Evolutionary conservation across 2,113 vertebrate species (phyloP).

Genomic region (Tragelaphus buxtoni): DNA sequence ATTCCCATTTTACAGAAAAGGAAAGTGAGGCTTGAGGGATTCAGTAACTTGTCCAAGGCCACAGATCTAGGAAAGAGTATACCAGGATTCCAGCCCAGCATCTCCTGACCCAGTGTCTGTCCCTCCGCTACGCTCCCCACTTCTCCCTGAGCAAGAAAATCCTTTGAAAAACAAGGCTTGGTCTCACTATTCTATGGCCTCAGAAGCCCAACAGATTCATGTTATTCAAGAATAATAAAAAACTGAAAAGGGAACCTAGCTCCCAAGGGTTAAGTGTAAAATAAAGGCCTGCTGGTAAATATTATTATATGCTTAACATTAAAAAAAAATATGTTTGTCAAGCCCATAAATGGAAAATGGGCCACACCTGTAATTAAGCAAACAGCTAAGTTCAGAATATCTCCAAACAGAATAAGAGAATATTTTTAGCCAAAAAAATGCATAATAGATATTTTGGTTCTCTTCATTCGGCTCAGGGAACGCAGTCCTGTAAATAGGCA

Average conservation of each 20-base stretch:
- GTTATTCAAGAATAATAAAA: slow-evolving; percentile 16
- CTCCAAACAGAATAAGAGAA: slow-evolving; percentile 54
- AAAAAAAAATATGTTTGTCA: slow-evolving; percentile 51
- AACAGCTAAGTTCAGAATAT: slow-evolving; percentile 61
- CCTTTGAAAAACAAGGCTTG: not conserved
- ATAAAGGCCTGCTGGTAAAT: slow-evolving; percentile 58
- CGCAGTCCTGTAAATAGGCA: slow-evolving; percentile 22
- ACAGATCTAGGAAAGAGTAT: not conserved
- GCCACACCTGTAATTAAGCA: slow-evolving; percentile 59
- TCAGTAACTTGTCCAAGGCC: not conserved
- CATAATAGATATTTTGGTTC: slow-evolving; percentile 57
- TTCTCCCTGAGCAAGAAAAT: not conserved
- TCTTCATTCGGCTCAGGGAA: not conserved
- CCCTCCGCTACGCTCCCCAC: not conserved
- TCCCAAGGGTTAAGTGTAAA: slow-evolving; percentile 39
- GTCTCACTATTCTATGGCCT: not conserved
- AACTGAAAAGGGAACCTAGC: slow-evolving; percentile 35
- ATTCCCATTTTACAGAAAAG: not conserved
- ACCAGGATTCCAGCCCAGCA: not conserved
- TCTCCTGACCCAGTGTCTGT: not conserved
- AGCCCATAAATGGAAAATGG: slow-evolving; percentile 67
- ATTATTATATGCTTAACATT: slow-evolving; percentile 33
- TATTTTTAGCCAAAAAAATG: slow-evolving; percentile 55
- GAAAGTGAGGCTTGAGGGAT: not conserved
- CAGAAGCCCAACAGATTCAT: not conserved